Evolutionary conservation across 2,888 invertebrate species (phyloP).

Genomic region (Eretmocerus hayati): DNA sequence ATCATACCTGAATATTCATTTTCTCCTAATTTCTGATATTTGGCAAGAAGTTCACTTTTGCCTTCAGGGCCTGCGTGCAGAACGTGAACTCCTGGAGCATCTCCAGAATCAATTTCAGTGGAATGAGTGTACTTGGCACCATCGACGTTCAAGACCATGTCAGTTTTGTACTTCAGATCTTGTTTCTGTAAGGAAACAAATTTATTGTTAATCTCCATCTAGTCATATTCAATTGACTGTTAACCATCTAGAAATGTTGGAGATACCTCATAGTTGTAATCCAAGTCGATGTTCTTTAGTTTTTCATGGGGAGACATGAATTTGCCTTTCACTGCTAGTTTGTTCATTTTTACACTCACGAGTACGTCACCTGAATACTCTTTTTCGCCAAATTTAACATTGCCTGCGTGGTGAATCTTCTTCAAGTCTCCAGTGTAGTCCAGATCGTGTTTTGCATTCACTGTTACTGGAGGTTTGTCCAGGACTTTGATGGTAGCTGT

Average conservation of each 20-base stretch:
- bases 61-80: constrained; percentile 50
- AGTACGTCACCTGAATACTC: constrained; percentile 26
- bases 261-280: constrained; percentile 38
- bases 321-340: constrained; percentile 30
- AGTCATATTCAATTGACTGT: background rate
- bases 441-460: constrained; percentile 46
- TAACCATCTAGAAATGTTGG: background rate
- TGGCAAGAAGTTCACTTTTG: constrained; percentile 45
- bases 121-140: constrained; percentile 55
- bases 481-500: constrained; percentile 48
- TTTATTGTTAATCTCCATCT: background rate
- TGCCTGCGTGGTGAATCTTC: constrained; percentile 24
- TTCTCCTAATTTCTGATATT: constrained; percentile 50
- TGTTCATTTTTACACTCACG: constrained; percentile 26
- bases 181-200: constrained; percentile 26
- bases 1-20: constrained; percentile 53
- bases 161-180: constrained; percentile 35
- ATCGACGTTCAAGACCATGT: constrained; percentile 51
- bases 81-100: constrained; percentile 50
- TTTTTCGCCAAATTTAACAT: constrained; percentile 32
- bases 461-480: constrained; percentile 48
- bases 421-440: constrained; percentile 40
- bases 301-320: constrained; percentile 35
- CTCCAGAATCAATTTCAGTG: constrained; percentile 51
- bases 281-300: constrained; percentile 34